Conservation (phyloP, 1,140 invertebrate species). For the Ericerus pela region DNA sequence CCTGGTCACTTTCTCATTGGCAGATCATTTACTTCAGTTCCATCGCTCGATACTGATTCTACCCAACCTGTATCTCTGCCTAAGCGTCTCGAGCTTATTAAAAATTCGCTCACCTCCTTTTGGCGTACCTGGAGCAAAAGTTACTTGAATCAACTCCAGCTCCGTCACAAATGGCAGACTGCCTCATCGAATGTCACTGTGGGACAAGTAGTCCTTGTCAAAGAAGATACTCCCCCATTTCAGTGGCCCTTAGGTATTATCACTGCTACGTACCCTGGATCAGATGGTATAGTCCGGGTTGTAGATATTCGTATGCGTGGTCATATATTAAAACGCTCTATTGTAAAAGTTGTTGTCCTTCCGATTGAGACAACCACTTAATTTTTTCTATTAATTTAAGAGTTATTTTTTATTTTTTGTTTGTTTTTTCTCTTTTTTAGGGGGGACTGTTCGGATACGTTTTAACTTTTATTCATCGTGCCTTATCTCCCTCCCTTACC, state of each 20-base stretch:
- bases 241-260: constrained; percentile 26
- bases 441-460: too few relatives aligned
- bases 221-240: too few relatives aligned
- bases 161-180: constrained; percentile 22
- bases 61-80: constrained; percentile 17
- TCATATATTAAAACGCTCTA: too few relatives aligned
- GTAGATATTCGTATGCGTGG: neutral
- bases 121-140: constrained; percentile 25
- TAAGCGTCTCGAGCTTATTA: constrained; percentile 17
- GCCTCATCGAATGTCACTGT: constrained; percentile 10
- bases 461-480: too few relatives aligned
- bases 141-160: too few relatives aligned
- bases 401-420: too few relatives aligned
- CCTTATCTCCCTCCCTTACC: too few relatives aligned
- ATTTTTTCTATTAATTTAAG: too few relatives aligned
- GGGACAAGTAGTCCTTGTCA: constrained; percentile 22
- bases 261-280: constrained; percentile 19
- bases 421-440: too few relatives aligned
- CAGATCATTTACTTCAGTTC: constrained; percentile 10
- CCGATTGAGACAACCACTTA: too few relatives aligned
- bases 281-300: constrained; percentile 21
- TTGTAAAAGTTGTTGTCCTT: too few relatives aligned
- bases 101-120: constrained; percentile 20
- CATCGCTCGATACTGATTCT: constrained; percentile 7
- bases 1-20: constrained; percentile 26